Base-by-base conservation (phyloP, 53 echinoderm and acorn worm genomes). In the Echinarachnius parma region DNA sequence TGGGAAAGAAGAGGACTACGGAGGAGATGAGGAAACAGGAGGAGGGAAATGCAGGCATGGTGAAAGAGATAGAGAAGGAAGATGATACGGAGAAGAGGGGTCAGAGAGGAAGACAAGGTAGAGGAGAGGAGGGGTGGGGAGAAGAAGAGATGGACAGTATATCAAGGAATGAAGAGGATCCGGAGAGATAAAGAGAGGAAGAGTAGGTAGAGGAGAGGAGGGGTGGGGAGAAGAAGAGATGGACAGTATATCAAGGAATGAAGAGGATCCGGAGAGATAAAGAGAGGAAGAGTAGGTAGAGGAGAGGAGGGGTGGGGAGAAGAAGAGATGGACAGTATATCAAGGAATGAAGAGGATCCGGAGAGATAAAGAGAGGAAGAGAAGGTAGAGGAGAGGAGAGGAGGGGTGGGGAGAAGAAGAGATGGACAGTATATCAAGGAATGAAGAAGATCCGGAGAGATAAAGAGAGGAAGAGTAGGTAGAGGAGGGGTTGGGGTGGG, bases 21-120 rank as follows among this genome's bases (percentile, higher is more conserved):
- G 28, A 18, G 28, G 58, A 29, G 26, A 58, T 10, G 7, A 27
- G 28, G 27, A 49, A 4, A 49, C 4, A 18, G 50, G 18, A 4
- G 18, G 50, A 49, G 18, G 15, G 50, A 18, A 15, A 49, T 10
- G 18, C 13, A 49, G 50, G 18, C 3, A 25, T 9, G n/a, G 26
- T 42, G 46, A 63, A 45, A 44, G 28, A 45, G 27, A 63, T 37
- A 63, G 63, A 31, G 10, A 34, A 10, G 24, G 63, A 25, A 4
- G 4, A 2, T 4, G 2, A 34, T 4, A 60, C 0, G 33, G 3
- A 32, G 32, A 26, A n/a, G 33, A 34, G 15, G 4, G n/a, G 5
- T 25, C 4, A 25, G 28, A 14, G 56, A 56, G 31, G 19, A 31
- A 18, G 31, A 31, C 20, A 19, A 19, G 60, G 20, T 0, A 32